phyloP scores from a whole-genome alignment of 2,888 invertebrate genomes.

The Diabrotica balteata region DNA sequence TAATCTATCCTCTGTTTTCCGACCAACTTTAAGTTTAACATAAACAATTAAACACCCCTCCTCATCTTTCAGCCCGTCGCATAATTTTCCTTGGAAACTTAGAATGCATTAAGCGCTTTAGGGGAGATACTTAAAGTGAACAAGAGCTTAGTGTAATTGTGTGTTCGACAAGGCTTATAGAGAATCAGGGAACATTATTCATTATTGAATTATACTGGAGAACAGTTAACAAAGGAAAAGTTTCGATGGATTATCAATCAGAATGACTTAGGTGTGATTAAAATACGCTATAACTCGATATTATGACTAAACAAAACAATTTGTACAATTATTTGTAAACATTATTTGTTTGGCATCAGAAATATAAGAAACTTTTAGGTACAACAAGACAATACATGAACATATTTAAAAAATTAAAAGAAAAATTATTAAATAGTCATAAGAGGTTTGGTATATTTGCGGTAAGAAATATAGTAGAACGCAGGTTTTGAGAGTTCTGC shows the following conservation, averaged over 20 bases:
- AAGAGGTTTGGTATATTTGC: no score
- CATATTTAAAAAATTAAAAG: background rate
- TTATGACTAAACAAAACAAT: background rate
- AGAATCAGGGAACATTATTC: slow-evolving; percentile 5
- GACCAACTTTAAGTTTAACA: no score
- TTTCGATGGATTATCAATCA: background rate
- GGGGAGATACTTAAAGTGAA: slow-evolving; percentile 7
- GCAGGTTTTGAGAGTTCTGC: no score
- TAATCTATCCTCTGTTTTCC: no score
- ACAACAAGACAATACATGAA: background rate
- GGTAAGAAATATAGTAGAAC: no score
- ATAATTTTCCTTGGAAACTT: slow-evolving; percentile 10
- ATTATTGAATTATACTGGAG: slow-evolving; percentile 7
- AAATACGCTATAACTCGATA: background rate
- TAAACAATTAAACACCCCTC: no score
- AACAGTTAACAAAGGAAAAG: background rate
- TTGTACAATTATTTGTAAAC: background rate
- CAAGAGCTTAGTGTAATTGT: slow-evolving; percentile 14
- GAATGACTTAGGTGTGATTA: background rate
- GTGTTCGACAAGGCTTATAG: slow-evolving; percentile 11
- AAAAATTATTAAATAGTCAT: background rate
- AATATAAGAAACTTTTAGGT: no score
- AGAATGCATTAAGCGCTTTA: background rate
- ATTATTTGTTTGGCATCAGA: no score
- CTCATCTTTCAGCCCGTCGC: no score